These are phyloP conservation scores for Illadopsis cleaveri DNA, from an alignment of 2,113 vertebrate genomes.

Conservation along the genomic window DNA sequence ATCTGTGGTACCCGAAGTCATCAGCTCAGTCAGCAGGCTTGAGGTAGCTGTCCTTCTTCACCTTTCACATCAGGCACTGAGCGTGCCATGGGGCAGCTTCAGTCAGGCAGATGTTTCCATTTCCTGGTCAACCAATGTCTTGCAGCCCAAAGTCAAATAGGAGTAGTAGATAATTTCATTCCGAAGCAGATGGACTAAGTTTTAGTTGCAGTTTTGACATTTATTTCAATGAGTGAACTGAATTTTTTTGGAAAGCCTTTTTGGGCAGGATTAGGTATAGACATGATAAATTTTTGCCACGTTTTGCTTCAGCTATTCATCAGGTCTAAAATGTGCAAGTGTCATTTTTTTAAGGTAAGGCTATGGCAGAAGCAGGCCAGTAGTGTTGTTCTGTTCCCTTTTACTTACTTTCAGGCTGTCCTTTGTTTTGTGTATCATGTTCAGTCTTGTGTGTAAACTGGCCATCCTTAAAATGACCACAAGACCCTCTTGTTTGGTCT, in stretches of 20 bases:
- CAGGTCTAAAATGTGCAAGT: not conserved
- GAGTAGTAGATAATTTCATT: not conserved
- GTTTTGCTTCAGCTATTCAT: not conserved
- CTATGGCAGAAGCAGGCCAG: not conserved
- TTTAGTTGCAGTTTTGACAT: not conserved
- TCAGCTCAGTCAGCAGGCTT: not conserved
- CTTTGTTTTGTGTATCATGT: not conserved
- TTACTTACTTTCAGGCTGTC: not conserved
- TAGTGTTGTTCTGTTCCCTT: not conserved
- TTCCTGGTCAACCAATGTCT: not conserved
- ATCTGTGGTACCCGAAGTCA: accelerated
- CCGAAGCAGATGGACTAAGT: not conserved
- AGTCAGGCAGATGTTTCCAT: not conserved
- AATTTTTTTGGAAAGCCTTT: not conserved
- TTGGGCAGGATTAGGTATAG: not conserved
- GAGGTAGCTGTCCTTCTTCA: not conserved
- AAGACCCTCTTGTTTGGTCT: not conserved
- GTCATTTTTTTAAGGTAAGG: not conserved
- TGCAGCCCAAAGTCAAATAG: not conserved
- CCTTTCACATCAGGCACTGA: accelerated
- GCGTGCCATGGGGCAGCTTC: accelerated
- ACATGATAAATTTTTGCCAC: not conserved
- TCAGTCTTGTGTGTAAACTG: not conserved
- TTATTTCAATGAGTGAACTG: not conserved
- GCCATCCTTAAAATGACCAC: not conserved